Evolutionary conservation across 2,113 vertebrate genomes (phyloP).

Genomic region (Apodemus speciosus): DNA sequence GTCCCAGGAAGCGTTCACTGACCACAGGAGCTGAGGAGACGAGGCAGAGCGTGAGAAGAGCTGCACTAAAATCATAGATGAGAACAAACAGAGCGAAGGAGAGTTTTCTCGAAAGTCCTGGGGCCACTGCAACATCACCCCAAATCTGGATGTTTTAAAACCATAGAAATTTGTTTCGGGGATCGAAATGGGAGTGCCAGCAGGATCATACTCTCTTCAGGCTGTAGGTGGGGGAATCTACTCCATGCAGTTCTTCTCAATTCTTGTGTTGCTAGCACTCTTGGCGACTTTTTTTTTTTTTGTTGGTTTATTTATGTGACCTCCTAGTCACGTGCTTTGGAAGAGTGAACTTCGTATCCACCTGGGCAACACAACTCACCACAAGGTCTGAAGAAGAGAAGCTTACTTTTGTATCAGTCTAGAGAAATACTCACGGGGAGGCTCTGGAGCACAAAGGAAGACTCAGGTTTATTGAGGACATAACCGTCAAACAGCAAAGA

Average conservation of each 20-base stretch:
- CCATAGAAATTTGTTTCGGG: not conserved
- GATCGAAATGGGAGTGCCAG: not conserved
- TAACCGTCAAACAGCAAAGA: not conserved
- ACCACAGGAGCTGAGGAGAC: not conserved
- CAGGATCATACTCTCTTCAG: not conserved
- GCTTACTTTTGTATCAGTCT: not conserved
- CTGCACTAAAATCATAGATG: not conserved
- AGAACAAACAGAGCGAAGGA: not conserved
- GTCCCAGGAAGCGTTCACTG: not conserved
- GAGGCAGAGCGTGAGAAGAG: not conserved
- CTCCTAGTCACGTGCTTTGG: not conserved
- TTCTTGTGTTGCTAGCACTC: not conserved
- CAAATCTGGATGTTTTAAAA: not conserved
- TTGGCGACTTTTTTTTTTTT: not conserved
- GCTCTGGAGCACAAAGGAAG: not conserved
- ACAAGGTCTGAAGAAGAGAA: not conserved
- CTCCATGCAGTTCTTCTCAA: not conserved
- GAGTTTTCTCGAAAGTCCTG: not conserved
- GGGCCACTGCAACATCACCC: not conserved
- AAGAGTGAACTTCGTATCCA: not conserved
- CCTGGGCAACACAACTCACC: not conserved
- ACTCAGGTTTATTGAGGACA: no score
- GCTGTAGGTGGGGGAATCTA: not conserved
- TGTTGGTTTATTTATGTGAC: not conserved
- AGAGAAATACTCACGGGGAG: not conserved